Evolutionary conservation across 2,888 invertebrate genomes (phyloP).

Genomic region (Plagodis dolabraria): DNA sequence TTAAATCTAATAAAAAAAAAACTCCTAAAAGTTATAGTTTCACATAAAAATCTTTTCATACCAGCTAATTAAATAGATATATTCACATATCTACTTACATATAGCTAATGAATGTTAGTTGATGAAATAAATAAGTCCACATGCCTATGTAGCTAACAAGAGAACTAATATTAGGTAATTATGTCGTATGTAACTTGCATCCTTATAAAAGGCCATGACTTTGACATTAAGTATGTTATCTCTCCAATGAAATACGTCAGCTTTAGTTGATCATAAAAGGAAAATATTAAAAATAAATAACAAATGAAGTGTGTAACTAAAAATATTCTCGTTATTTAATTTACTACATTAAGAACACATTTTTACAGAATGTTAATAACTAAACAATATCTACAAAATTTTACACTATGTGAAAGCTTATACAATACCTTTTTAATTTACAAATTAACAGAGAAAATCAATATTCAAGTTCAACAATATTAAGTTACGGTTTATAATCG

Average conservation of each 20-base stretch:
- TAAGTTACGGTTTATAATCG: slow-evolving; percentile 76
- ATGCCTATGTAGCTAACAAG: no score
- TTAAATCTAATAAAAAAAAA: no score
- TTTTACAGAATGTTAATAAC: slow-evolving; percentile 85
- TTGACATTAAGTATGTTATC: slow-evolving; percentile 1
- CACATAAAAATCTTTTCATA: no score
- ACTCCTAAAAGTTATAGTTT: no score
- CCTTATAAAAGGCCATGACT: not conserved
- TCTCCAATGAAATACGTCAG: slow-evolving; percentile 3
- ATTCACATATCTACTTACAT: no score
- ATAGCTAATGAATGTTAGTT: no score
- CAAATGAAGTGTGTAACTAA: slow-evolving; percentile 77
- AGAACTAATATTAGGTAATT: no score
- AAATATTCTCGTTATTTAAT: slow-evolving; percentile 85
- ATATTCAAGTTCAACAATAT: slow-evolving; percentile 82
- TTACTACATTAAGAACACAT: slow-evolving; percentile 85
- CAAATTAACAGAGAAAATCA: slow-evolving; percentile 79
- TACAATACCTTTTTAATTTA: slow-evolving; percentile 75
- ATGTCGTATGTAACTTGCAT: no score
- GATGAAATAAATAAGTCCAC: no score
- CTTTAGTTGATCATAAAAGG: slow-evolving; percentile 3
- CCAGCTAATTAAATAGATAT: no score
- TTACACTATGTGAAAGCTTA: slow-evolving; percentile 84
- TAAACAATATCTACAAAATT: slow-evolving; percentile 84
- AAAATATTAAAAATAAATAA: slow-evolving; percentile 60